Conservation (phyloP, 2,113 vertebrate genomes). For the Numida meleagris region DNA sequence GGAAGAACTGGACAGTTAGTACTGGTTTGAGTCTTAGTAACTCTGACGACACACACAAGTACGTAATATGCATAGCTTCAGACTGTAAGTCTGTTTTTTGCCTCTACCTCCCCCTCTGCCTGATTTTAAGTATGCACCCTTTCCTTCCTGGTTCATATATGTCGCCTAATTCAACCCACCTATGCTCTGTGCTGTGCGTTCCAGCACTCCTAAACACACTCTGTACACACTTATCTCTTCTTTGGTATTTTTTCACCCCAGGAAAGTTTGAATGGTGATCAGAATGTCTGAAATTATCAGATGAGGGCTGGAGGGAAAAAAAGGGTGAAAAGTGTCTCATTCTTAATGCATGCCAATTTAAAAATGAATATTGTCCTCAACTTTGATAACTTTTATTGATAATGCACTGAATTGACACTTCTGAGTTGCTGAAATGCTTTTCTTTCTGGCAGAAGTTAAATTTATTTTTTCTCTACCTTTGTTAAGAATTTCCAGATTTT, state of each 20-base stretch:
- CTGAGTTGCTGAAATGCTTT: not conserved
- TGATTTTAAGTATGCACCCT: not conserved
- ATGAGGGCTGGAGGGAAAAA: not conserved
- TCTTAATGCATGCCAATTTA: not conserved
- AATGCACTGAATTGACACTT: not conserved
- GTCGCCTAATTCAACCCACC: not conserved
- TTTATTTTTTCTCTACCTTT: not conserved
- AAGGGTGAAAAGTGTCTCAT: not conserved
- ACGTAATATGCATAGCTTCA: not conserved
- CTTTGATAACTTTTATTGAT: not conserved
- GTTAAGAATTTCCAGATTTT: not conserved
- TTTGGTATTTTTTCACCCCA: not conserved
- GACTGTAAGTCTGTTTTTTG: not conserved
- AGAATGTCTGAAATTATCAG: not conserved
- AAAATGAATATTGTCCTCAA: not conserved
- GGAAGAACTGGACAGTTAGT: not conserved
- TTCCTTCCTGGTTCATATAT: fast-evolving
- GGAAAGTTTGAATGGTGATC: fast-evolving
- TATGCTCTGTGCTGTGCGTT: not conserved
- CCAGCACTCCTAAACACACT: not conserved
- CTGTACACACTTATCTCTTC: not conserved
- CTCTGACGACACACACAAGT: not conserved
- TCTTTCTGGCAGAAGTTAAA: not conserved
- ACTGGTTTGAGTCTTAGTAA: not conserved
- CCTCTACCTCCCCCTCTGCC: not conserved